Evolutionary conservation across 2,888 invertebrate species (phyloP).

Genomic region (Creontiades dilutus): DNA sequence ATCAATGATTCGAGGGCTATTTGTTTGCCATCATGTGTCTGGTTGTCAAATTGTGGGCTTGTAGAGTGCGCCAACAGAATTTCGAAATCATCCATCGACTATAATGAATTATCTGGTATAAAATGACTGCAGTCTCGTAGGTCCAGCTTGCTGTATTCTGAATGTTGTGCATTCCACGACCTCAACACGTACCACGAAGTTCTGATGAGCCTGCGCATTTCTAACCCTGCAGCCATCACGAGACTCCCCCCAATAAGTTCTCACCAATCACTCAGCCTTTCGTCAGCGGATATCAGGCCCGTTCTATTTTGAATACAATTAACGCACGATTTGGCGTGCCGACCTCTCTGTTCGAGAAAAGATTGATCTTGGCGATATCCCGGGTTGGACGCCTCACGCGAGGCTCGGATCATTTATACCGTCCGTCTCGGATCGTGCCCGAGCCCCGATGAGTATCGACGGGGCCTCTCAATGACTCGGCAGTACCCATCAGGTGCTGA

Average conservation of each 20-base stretch:
- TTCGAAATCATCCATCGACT: too few species aligned
- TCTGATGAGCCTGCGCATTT: too few species aligned
- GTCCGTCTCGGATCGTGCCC: slow-evolving; percentile 47
- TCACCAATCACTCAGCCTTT: slow-evolving; percentile 31
- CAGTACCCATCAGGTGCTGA: slow-evolving; percentile 58
- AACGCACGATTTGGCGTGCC: slow-evolving; percentile 57
- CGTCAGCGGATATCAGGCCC: background rate
- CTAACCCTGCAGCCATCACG: background rate
- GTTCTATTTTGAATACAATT: slow-evolving; percentile 61
- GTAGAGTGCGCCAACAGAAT: too few species aligned
- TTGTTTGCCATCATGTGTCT: too few species aligned
- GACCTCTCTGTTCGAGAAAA: background rate
- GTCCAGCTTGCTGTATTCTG: too few species aligned
- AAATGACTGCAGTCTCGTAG: too few species aligned
- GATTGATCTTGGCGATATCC: slow-evolving; percentile 1
- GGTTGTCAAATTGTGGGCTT: too few species aligned
- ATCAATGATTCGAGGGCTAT: too few species aligned
- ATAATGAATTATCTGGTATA: too few species aligned
- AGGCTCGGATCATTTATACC: slow-evolving; percentile 55
- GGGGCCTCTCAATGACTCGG: slow-evolving; percentile 51
- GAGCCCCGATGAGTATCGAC: slow-evolving; percentile 41
- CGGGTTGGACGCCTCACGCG: slow-evolving; percentile 37
- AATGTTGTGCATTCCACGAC: too few species aligned
- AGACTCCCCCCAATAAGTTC: background rate
- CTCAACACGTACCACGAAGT: too few species aligned